Conservation (phyloP, 2,113 vertebrate genomes). For the Platysteira castanea region DNA sequence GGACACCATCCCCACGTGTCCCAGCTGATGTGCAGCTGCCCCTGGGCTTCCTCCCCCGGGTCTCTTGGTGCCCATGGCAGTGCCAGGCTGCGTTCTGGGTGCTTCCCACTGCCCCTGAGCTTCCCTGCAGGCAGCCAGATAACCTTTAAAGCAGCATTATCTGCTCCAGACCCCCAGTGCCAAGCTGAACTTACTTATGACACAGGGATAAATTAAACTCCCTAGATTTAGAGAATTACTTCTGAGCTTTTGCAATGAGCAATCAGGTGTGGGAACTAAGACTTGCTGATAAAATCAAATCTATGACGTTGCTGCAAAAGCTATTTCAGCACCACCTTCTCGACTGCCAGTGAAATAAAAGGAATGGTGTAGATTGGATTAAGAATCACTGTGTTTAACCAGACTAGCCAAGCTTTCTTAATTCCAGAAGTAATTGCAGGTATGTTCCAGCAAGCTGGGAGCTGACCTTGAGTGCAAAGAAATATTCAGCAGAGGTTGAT, state of each 20-base stretch:
- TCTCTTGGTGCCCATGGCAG: background rate
- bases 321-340: slow-evolving; percentile 7
- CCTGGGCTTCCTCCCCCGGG: background rate
- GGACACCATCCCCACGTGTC: too few relatives aligned
- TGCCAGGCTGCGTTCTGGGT: background rate
- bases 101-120: background rate
- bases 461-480: slow-evolving; percentile 21
- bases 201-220: slow-evolving; percentile 26
- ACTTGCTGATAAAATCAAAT: slow-evolving; percentile 41
- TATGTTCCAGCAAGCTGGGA: slow-evolving; percentile 5
- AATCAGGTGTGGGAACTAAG: slow-evolving; percentile 15
- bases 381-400: background rate
- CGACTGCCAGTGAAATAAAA: slow-evolving; percentile 35
- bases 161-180: background rate
- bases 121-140: background rate
- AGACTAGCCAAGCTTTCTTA: slow-evolving; percentile 20
- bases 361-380: slow-evolving; percentile 1
- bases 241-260: slow-evolving; percentile 37
- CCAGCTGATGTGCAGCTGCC: background rate
- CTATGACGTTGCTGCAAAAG: slow-evolving; percentile 1
- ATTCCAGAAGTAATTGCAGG: slow-evolving; percentile 42
- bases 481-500: background rate
- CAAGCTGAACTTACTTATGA: background rate
- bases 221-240: slow-evolving; percentile 19
- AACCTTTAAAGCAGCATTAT: slow-evolving; percentile 17